These are phyloP conservation scores for Cheirogaleus major DNA, from an alignment of 2,797 vertebrate species.

Conservation along the genomic window DNA sequence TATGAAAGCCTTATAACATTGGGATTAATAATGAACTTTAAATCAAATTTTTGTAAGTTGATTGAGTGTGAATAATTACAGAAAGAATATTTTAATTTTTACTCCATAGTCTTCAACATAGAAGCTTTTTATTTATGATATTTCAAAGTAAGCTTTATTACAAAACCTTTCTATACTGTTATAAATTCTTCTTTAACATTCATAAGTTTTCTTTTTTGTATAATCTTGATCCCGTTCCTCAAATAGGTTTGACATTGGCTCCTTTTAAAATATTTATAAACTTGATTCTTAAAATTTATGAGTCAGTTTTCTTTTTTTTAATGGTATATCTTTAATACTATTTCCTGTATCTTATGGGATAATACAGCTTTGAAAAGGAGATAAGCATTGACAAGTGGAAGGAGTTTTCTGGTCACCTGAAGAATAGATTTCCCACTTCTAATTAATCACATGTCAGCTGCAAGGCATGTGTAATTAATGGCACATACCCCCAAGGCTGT, in stretches of 20 bases:
- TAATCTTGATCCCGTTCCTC: not conserved
- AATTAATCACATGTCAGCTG: slow-evolving; percentile 76
- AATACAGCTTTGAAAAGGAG: slow-evolving; percentile 45
- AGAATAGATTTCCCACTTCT: slow-evolving; percentile 72
- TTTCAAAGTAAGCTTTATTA: not conserved
- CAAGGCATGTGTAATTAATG: slow-evolving; percentile 72
- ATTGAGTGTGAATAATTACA: not conserved
- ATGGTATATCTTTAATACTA: not conserved
- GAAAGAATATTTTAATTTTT: not conserved
- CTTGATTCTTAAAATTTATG: not conserved
- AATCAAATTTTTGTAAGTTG: not conserved
- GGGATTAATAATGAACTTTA: not conserved
- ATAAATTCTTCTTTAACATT: not conserved
- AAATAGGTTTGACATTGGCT: not conserved
- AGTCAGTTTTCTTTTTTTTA: not conserved
- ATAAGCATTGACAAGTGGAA: slow-evolving; percentile 68
- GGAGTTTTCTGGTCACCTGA: slow-evolving; percentile 66
- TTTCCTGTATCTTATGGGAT: not conserved
- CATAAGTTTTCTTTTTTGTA: not conserved
- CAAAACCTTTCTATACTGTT: fast-evolving
- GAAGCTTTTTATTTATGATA: not conserved
- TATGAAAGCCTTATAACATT: not conserved
- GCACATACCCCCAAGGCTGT: slow-evolving; percentile 29
- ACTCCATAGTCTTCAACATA: not conserved
- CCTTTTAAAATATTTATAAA: not conserved